Conservation (phyloP, 2,113 vertebrate genomes). For the Chiloscyllium plagiosum region DNA sequence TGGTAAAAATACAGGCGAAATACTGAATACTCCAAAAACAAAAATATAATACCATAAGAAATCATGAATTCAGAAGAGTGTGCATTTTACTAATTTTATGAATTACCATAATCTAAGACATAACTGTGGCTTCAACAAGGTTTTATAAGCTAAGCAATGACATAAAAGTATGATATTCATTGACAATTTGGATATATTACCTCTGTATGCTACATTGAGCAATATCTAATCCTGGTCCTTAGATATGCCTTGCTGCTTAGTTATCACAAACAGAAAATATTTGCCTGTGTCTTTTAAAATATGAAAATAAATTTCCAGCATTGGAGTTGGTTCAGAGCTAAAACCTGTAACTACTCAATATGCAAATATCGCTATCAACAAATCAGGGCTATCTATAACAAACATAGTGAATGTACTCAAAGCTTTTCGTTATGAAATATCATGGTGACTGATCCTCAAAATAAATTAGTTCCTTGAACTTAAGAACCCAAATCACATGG, state of each 20-base stretch:
- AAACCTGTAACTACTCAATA: background rate
- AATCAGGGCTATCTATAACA: background rate
- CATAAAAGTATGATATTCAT: background rate
- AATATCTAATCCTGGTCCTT: background rate
- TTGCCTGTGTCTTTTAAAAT: background rate
- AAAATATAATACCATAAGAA: background rate
- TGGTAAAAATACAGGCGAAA: background rate
- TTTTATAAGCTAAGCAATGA: background rate
- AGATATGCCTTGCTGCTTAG: background rate
- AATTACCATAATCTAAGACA: background rate
- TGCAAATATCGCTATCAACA: background rate
- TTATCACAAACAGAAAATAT: background rate
- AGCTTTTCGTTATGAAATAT: background rate
- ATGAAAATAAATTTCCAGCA: background rate
- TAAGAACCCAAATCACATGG: background rate
- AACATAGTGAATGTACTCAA: background rate
- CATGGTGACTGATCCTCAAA: background rate
- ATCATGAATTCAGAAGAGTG: background rate
- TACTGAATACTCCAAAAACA: background rate
- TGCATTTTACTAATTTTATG: background rate
- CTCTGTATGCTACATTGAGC: background rate
- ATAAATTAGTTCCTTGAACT: background rate
- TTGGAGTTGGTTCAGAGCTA: background rate
- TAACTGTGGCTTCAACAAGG: background rate
- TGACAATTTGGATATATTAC: background rate